phyloP scores from a whole-genome alignment of 2,888 invertebrate genomes.

The Drosophila rubida region DNA sequence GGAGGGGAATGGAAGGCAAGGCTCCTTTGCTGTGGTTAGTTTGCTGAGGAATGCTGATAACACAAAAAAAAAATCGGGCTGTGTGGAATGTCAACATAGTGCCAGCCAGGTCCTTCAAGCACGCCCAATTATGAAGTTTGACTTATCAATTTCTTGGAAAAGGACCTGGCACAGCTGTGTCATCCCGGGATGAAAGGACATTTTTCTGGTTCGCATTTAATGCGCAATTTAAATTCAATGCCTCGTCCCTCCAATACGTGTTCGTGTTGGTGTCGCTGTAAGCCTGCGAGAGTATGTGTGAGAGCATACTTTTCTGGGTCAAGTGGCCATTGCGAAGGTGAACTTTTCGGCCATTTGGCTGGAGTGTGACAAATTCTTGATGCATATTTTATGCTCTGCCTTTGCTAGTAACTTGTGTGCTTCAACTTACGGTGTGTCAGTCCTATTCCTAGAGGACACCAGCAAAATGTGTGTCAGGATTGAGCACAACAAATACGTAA shows the following conservation, averaged over 20 bases:
- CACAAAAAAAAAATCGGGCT: constrained; percentile 42
- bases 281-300: constrained; percentile 8
- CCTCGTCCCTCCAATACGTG: constrained; percentile 34
- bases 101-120: constrained; percentile 17
- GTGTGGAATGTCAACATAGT: constrained; percentile 41
- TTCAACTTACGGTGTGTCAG: constrained; percentile 2
- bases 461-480: constrained; percentile 4
- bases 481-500: constrained; percentile 37
- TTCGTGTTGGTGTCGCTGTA: constrained; percentile 6
- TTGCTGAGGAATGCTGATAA: constrained; percentile 10
- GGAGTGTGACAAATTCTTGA: constrained; percentile 74
- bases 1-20: not conserved
- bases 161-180: constrained; percentile 38
- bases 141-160: constrained; percentile 74
- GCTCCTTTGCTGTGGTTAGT: not conserved
- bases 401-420: constrained; percentile 14
- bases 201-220: constrained; percentile 61
- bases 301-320: constrained; percentile 59
- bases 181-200: constrained; percentile 39
- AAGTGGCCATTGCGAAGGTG: constrained; percentile 76
- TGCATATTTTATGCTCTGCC: constrained; percentile 69
- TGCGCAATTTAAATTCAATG: constrained; percentile 77
- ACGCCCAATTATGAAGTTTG: constrained; percentile 71
- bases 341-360: constrained; percentile 63
- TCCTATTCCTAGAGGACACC: not conserved